Percentiles rank a stretch among this genome's conserved stretches.
Evolutionary conservation across 64 coral and sea anemone genomes (phyloP).

Genomic region (Actinia tenebrosa): DNA sequence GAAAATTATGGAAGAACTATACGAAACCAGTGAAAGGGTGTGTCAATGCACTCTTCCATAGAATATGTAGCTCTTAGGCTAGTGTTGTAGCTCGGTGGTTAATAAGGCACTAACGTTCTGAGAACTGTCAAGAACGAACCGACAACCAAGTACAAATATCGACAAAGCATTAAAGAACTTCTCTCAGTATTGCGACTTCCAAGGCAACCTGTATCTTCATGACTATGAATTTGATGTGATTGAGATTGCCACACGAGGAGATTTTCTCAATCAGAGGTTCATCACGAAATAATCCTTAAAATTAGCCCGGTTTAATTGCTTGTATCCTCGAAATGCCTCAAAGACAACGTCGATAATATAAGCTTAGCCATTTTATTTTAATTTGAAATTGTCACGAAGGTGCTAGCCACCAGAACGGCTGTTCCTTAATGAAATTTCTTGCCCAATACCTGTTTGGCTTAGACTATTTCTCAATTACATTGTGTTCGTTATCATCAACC

Average conservation of each 20-base stretch:
- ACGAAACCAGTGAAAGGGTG: not conserved
- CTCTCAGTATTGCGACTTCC: not conserved
- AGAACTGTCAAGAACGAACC: not conserved
- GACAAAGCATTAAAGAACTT: not conserved
- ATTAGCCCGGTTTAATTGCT: not conserved
- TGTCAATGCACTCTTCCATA: not conserved
- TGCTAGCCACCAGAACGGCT: not conserved
- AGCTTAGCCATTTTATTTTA: constrained; percentile 7
- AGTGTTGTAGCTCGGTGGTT: not conserved
- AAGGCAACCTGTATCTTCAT: constrained; percentile 3
- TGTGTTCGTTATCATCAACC: not conserved
- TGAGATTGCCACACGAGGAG: constrained; percentile 7
- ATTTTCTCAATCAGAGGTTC: not conserved
- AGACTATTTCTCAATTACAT: not conserved
- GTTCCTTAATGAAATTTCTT: not conserved
- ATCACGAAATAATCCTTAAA: not conserved
- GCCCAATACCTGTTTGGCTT: not conserved
- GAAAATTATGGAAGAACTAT: not conserved
- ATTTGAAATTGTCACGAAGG: constrained; percentile 10
- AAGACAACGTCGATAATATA: not conserved
- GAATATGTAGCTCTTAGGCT: not conserved
- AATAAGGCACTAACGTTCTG: constrained; percentile 2
- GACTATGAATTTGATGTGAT: constrained; percentile 1
- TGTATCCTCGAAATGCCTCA: not conserved
- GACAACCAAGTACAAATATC: not conserved